These are phyloP conservation scores for Perdix hodgsoniae DNA, from an alignment of 2,797 vertebrate genomes.

Conservation along the genomic window DNA sequence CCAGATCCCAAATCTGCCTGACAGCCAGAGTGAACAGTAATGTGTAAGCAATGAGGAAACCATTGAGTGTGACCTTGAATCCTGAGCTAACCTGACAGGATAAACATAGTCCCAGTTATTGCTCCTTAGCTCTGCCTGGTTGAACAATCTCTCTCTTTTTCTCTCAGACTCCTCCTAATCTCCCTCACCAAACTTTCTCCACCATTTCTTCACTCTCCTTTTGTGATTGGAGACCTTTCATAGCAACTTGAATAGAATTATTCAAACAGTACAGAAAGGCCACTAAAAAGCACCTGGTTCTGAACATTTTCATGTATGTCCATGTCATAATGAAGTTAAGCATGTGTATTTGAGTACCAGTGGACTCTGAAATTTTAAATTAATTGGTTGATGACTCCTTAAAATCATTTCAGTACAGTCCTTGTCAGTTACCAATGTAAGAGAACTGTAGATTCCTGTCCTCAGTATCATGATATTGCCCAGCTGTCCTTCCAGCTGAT, in stretches of 20 bases:
- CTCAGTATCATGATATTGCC: not conserved
- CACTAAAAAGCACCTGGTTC: constrained; percentile 33
- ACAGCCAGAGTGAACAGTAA: not conserved
- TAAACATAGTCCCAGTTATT: constrained; percentile 49
- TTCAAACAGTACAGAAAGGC: constrained; percentile 31
- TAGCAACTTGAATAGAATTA: constrained; percentile 47
- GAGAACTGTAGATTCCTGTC: not conserved
- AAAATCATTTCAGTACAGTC: not conserved
- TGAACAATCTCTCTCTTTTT: constrained; percentile 60
- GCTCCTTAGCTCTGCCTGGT: constrained; percentile 8
- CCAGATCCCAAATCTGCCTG: not conserved
- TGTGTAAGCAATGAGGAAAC: constrained; percentile 53
- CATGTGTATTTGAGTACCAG: not conserved
- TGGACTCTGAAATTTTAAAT: not conserved
- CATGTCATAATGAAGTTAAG: not conserved
- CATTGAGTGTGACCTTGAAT: constrained; percentile 61
- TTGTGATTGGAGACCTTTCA: constrained; percentile 49
- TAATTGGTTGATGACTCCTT: not conserved
- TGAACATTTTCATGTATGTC: not conserved
- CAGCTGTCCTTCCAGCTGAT: not conserved
- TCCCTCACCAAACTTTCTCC: constrained; percentile 39
- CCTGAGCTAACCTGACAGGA: constrained; percentile 61
- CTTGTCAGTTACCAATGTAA: not conserved
- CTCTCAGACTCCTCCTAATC: not conserved
- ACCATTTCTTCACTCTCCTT: constrained; percentile 27